Conservation (phyloP, 2,113 vertebrate genomes). For the Anarhynchus alexandrinus region DNA sequence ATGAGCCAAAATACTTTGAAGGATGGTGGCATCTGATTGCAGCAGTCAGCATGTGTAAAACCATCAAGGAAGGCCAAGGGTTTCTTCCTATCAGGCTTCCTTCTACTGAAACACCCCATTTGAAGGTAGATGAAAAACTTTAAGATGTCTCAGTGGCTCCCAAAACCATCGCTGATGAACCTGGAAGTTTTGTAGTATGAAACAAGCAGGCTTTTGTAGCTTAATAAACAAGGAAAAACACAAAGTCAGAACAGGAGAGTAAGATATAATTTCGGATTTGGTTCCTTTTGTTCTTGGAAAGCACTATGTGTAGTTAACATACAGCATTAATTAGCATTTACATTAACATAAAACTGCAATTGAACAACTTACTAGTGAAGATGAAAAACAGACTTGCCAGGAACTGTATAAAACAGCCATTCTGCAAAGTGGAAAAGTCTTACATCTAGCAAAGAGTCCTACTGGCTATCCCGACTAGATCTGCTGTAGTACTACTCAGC, state of each 20-base stretch:
- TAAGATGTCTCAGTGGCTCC: not conserved
- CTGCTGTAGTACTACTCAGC: not conserved
- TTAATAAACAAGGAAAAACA: not conserved
- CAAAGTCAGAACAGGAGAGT: not conserved
- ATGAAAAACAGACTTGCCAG: not conserved
- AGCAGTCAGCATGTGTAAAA: not conserved
- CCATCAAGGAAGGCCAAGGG: no score
- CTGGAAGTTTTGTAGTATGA: not conserved
- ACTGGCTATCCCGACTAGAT: not conserved
- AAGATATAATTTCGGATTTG: not conserved
- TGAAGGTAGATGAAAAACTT: not conserved
- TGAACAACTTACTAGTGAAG: not conserved
- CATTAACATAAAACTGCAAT: not conserved
- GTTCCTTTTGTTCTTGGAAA: conserved; percentile 14
- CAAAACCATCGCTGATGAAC: not conserved
- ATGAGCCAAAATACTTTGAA: not conserved
- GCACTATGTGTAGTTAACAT: not conserved
- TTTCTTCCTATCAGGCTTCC: not conserved
- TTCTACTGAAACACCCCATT: not conserved
- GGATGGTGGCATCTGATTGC: not conserved
- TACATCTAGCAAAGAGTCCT: not conserved
- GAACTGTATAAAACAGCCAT: not conserved
- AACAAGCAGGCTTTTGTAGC: not conserved
- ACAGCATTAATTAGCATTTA: conserved; percentile 3
- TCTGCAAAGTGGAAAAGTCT: not conserved